phyloP scores from a whole-genome alignment of 2,888 invertebrate genomes.

The Cylloceria caligata region DNA sequence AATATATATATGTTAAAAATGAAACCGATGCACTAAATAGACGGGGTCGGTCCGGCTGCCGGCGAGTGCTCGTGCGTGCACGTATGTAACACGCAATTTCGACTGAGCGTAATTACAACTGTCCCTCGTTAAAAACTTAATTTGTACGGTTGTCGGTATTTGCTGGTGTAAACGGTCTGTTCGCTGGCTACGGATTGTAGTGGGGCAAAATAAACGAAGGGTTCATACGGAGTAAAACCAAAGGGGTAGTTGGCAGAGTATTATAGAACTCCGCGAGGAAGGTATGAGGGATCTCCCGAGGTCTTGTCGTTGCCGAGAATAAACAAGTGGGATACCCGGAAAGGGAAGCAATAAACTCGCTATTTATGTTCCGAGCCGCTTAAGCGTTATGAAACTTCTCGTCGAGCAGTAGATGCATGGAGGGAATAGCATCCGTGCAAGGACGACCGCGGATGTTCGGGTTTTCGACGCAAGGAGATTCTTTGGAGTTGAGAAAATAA shows the following conservation, averaged over 20 bases:
- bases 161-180: slow-evolving; percentile 52
- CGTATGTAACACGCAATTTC: slow-evolving; percentile 68
- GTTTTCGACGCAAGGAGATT: neutral
- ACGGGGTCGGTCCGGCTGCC: slow-evolving; percentile 44
- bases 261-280: slow-evolving; percentile 27
- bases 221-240: neutral
- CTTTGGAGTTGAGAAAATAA: neutral
- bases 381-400: slow-evolving; percentile 67
- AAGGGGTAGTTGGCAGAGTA: neutral
- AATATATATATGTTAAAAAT: slow-evolving; percentile 5
- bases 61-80: slow-evolving; percentile 61
- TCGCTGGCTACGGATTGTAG: neutral
- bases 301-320: slow-evolving; percentile 59
- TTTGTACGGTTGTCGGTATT: slow-evolving; percentile 70
- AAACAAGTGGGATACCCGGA: slow-evolving; percentile 64
- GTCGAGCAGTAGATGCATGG: slow-evolving; percentile 14
- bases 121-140: slow-evolving; percentile 74
- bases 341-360: slow-evolving; percentile 68
- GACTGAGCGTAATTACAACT: slow-evolving; percentile 71
- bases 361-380: slow-evolving; percentile 69
- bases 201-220: slow-evolving; percentile 10
- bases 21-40: slow-evolving; percentile 34
- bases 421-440: neutral
- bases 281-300: slow-evolving; percentile 48
- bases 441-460: neutral